Base-by-base conservation (phyloP, 2,888 invertebrate genomes). In the Ellobium chinense region DNA sequence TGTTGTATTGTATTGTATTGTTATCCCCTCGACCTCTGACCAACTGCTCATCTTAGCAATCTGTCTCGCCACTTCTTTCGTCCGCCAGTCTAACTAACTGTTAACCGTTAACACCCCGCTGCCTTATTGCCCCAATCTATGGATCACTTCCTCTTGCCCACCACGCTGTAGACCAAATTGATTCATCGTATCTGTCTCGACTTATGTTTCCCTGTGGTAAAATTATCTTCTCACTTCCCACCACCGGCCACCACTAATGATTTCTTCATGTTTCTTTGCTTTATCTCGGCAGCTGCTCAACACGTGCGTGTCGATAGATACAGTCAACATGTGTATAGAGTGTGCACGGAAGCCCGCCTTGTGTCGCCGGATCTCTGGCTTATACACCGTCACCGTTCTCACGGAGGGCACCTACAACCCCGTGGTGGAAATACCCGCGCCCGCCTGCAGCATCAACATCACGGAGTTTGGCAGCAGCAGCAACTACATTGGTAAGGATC, bases 401-500 rank as follows among this genome's bases (percentile, higher is more conserved):
- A 94, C 97, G 85, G 96, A 96, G 0, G 95, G 96, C 75, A 97
- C 97, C 83, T 97, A 97, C 93, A 96, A 97, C 63, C 95, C 96
- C 86, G 95, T 98, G 75, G 95, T 97, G 14, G 96, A 96, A 56
- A 95, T 98, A 78, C 98, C 98, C 1, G 95, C 95, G 78, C 97
- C 97, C 31, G 97, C 97, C 60, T 97, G 97, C 92, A 96, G 96
- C 88, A 95, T 98, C 86, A 96, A 97, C 91, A 95, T 98, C 90
- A 96, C 96, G 29, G 97, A 98, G 92, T 94, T 97, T 69, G 95
- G 95, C 80, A 95, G 96, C 90, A 96, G 96, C 91, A 95, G 95
- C 86, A 98, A 98, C 93, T 96, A 96, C 92, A 95, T 98, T 90
- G 97, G 98, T 97, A 93, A 94, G 94, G n/a, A n/a, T n/a, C n/a